phyloP scores from a whole-genome alignment of 2,888 invertebrate genomes.

The Anaspis maculata region DNA sequence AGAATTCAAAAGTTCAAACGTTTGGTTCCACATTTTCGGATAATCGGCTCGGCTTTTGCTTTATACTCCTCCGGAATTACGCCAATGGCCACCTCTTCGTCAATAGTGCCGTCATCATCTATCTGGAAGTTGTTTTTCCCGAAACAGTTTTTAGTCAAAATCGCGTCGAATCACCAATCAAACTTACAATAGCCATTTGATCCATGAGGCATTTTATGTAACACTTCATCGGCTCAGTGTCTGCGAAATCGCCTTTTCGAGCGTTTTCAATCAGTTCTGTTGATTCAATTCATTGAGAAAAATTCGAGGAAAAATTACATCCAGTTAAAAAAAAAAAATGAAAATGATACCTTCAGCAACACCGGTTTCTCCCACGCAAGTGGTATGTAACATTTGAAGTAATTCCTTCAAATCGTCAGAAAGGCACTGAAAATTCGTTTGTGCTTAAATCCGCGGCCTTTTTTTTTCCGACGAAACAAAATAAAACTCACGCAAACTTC shows the following conservation, averaged over 20 bases:
- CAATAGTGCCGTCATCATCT: conserved; percentile 38
- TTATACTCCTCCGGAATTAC: conserved; percentile 36
- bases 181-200: conserved; percentile 31
- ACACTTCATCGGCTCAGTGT: conserved; percentile 35
- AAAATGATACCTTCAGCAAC: conserved; percentile 38
- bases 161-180: conserved; percentile 1
- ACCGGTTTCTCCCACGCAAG: conserved; percentile 33
- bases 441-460: too few relatives aligned
- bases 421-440: background rate
- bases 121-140: conserved; percentile 25
- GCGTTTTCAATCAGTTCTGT: conserved; percentile 7
- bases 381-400: conserved; percentile 32
- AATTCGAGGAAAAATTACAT: background rate
- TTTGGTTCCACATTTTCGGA: conserved; percentile 35
- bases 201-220: conserved; percentile 35
- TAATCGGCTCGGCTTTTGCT: conserved; percentile 24
- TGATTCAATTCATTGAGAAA: background rate
- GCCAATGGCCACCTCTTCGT: conserved; percentile 37
- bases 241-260: conserved; percentile 9
- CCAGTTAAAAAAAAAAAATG: background rate
- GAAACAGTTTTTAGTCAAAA: conserved; percentile 4
- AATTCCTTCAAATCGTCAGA: conserved; percentile 31
- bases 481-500: background rate
- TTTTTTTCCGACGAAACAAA: background rate
- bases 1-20: conserved; percentile 24